Evolutionary conservation across 2,113 vertebrate genomes (phyloP).

Genomic region (Plectropomus leopardus): DNA sequence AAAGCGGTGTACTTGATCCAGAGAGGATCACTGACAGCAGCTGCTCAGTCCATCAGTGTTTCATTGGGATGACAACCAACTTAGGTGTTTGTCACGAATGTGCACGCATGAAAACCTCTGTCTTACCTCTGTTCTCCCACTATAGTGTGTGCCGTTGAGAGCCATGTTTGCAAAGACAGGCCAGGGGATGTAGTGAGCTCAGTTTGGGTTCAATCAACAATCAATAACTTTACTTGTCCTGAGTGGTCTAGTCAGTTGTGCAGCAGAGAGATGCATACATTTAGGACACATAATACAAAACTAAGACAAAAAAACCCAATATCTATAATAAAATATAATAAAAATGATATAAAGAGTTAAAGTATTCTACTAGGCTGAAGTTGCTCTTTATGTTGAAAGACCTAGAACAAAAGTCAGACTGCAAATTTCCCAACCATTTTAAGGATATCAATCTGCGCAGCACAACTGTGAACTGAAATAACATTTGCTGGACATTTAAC

Average conservation of each 20-base stretch:
- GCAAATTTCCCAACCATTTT: not conserved
- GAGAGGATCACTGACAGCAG: slow-evolving; percentile 11
- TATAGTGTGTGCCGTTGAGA: not conserved
- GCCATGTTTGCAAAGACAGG: not conserved
- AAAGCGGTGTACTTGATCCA: slow-evolving; percentile 1
- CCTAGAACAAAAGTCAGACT: not conserved
- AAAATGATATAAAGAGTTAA: no score
- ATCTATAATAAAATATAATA: no score
- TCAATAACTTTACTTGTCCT: no score
- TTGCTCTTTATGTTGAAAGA: not conserved
- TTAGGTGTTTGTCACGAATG: not conserved
- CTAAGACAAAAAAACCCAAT: no score
- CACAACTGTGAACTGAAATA: not conserved
- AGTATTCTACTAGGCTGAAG: no score
- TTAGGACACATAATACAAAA: no score
- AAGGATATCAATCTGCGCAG: not conserved
- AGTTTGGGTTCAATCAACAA: no score
- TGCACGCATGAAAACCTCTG: slow-evolving; percentile 1
- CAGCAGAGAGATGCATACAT: no score
- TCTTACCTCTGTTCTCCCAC: not conserved
- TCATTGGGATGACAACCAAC: not conserved
- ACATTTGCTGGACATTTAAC: not conserved
- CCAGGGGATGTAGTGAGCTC: not conserved
- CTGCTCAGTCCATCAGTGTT: not conserved
- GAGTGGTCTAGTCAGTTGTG: no score